Conservation (phyloP, 2,113 vertebrate species). For the Triplophysa tibetana region DNA sequence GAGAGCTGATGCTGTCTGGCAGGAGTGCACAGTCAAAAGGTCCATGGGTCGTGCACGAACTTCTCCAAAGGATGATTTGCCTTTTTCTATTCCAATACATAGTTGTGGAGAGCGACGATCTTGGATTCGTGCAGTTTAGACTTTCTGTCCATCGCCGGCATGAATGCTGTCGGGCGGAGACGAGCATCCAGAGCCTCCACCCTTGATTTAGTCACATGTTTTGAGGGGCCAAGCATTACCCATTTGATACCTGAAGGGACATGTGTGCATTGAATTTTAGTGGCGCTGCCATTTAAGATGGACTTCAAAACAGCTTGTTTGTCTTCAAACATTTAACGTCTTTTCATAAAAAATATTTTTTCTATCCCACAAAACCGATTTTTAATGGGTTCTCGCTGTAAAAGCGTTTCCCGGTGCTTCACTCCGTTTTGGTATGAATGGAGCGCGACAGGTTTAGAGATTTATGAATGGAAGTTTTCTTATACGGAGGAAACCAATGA, state of each 20-base stretch:
- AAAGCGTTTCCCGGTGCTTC: not conserved
- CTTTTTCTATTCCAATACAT: not conserved
- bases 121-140: not conserved
- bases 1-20: slow-evolving; percentile 42
- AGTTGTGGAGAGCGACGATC: not conserved
- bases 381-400: not conserved
- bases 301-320: too few species aligned
- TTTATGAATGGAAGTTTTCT: slow-evolving; percentile 8
- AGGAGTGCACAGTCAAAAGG: slow-evolving; percentile 28
- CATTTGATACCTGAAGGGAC: not conserved
- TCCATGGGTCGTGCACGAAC: slow-evolving; percentile 20
- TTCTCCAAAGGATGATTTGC: slow-evolving; percentile 1
- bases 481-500: not conserved
- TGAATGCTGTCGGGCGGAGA: not conserved
- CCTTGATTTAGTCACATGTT: not conserved
- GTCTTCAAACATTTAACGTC: too few species aligned
- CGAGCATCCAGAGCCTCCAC: not conserved
- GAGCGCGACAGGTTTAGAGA: not conserved
- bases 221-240: not conserved
- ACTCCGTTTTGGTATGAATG: not conserved
- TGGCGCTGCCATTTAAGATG: not conserved
- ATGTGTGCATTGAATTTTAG: not conserved
- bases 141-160: not conserved
- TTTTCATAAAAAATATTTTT: too few species aligned
- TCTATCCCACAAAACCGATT: too few species aligned